Evolutionary conservation across 2,797 vertebrate genomes (phyloP).

Genomic region (Sebastes baramenuke): DNA sequence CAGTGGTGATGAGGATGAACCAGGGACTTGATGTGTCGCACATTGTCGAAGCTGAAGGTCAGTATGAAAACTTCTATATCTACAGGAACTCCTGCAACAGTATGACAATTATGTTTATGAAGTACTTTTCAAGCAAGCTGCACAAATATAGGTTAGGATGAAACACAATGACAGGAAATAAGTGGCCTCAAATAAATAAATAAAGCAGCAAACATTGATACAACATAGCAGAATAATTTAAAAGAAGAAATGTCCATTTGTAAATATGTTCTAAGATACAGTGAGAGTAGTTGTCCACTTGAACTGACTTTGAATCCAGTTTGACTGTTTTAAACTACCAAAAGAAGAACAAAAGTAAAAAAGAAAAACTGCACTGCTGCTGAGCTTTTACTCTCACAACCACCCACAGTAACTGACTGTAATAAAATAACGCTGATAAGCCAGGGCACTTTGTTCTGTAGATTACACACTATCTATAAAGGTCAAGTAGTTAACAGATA

Average conservation of each 20-base stretch:
- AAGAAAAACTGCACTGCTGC: neutral
- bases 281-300: neutral
- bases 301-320: neutral
- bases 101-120: neutral
- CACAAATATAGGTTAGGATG: neutral
- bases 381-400: neutral
- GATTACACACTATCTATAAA: conserved; percentile 35
- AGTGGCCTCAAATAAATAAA: neutral
- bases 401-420: neutral
- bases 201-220: neutral
- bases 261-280: neutral
- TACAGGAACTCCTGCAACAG: neutral
- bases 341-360: conserved; percentile 3
- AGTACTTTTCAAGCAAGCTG: neutral
- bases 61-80: conserved; percentile 6
- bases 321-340: neutral
- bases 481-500: conserved; percentile 33
- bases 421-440: conserved; percentile 45
- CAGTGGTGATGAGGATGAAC: conserved; percentile 87
- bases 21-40: conserved; percentile 94
- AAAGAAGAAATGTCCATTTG: neutral
- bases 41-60: conserved; percentile 92
- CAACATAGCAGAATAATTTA: neutral
- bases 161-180: neutral
- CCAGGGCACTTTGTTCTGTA: conserved; percentile 48